A percentile compares a stretch with the other conserved stretches of the same genome.
Evolutionary conservation across 2,113 vertebrate species (phyloP).

Genomic region (Cnemophilus loriae): DNA sequence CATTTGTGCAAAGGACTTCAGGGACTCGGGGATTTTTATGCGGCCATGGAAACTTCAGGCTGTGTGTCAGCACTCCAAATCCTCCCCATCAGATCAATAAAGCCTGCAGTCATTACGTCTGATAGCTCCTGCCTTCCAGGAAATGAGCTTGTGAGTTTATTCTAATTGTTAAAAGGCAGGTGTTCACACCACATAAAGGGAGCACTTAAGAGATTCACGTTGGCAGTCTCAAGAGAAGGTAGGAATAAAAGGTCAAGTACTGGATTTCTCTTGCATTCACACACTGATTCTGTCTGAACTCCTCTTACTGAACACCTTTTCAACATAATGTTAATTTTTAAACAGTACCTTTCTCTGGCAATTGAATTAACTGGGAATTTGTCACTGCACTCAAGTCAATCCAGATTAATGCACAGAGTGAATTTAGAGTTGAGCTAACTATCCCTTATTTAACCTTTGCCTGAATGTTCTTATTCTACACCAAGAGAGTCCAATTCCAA

Average conservation of each 20-base stretch:
- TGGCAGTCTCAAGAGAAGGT: not conserved
- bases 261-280: not conserved
- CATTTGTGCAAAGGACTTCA: not conserved
- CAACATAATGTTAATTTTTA: not conserved
- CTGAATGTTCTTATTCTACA: not conserved
- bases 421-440: not conserved
- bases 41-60: not conserved
- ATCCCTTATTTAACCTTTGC: not conserved
- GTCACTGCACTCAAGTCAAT: not conserved
- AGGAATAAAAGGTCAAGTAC: not conserved
- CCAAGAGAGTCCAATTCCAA: not conserved
- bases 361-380: not conserved
- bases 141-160: conserved; percentile 32
- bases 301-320: not conserved
- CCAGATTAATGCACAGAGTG: not conserved
- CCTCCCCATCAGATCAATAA: conserved; percentile 26
- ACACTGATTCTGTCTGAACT: not conserved
- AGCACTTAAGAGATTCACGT: not conserved
- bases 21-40: not conserved
- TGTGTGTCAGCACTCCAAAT: not conserved
- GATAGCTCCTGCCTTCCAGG: conserved; percentile 15
- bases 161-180: conserved; percentile 7
- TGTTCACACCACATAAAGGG: not conserved
- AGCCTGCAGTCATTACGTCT: not conserved
- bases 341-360: not conserved